Conservation (phyloP, 1,140 invertebrate species). For the Goniozus legneri region DNA sequence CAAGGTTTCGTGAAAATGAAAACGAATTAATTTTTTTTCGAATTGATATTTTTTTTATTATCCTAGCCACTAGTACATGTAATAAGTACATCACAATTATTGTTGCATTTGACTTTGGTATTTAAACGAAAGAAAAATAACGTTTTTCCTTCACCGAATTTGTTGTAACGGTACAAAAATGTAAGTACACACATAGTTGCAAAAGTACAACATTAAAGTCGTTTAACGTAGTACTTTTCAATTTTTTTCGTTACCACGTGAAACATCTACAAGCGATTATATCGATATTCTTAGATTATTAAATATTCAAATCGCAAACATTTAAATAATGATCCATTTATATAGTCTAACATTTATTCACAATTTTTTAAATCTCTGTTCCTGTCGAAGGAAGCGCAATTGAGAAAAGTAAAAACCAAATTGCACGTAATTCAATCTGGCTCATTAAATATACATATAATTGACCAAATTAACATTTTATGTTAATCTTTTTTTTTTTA, state of each 20-base stretch:
- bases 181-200: conserved; percentile 32
- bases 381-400: not conserved
- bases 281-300: conserved; percentile 15
- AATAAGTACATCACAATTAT: conserved; percentile 15
- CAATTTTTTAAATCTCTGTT: not conserved
- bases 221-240: too few species aligned
- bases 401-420: too few species aligned
- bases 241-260: too few species aligned
- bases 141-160: not conserved
- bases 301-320: conserved; percentile 9
- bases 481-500: too few species aligned
- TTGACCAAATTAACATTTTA: too few species aligned
- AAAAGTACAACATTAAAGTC: conserved; percentile 39
- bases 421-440: too few species aligned
- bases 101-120: conserved; percentile 4
- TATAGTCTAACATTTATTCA: not conserved
- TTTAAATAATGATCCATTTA: conserved; percentile 1
- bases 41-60: conserved; percentile 26
- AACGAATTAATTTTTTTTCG: too few species aligned
- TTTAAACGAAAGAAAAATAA: conserved; percentile 11
- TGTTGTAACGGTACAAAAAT: conserved; percentile 14
- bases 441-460: too few species aligned
- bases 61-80: conserved; percentile 21
- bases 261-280: conserved; percentile 11
- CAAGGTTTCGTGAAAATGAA: too few species aligned